Evolutionary conservation across 92 coral and sea anemone species (phyloP), one percentile per base, ranked within the genome.

Genomic region (Parazoanthus swiftii): DNA sequence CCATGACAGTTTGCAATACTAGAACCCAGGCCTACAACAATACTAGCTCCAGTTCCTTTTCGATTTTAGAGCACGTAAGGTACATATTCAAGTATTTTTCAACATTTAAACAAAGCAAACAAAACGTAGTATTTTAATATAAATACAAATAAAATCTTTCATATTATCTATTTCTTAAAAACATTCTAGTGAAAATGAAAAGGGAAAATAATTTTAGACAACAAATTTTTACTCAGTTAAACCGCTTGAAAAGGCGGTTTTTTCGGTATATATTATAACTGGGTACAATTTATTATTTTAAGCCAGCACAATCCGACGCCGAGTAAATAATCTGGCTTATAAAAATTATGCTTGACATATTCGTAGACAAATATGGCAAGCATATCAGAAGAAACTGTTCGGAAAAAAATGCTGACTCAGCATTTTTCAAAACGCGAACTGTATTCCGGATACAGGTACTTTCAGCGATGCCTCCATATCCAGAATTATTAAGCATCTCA

Each of bases 401-500:
- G 72, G 6, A 25, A 14, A 44, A 81, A 88, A 73, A 88, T 88
- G 90, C 80, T 88, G 82, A 71, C 78, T 88, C 90, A 81, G 81
- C 87, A 88, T 54, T 81, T 87, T 87, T 67, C 46, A 20, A 80
- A 79, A 87, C 85, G 25, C 1, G 90, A 79, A n/a, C n/a, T n/a
- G 56, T 79, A 65, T 66, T 79, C 86, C 59, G 46, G 85, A 48
- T 88, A 42, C 79, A 66, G 38, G 58, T 59, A 81, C 38, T 88
- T 88, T 88, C 86, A 80, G 86, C 86, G 58, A 80, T 80, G 80
- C 90, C 86, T 80, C 90, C 84, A 80, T 72, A 72, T 89, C 91
- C 86, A 88, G 79, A 88, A 80, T 46, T 80, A 38, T 72, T 72
- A 67, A 88, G 90, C 77, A 80, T 48, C 16, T 70, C 50, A 35